A percentile compares a stretch with the other conserved stretches of the same genome.
These are phyloP conservation scores for Barbus barbus DNA, from an alignment of 2,113 vertebrate species.

Conservation along the genomic window DNA sequence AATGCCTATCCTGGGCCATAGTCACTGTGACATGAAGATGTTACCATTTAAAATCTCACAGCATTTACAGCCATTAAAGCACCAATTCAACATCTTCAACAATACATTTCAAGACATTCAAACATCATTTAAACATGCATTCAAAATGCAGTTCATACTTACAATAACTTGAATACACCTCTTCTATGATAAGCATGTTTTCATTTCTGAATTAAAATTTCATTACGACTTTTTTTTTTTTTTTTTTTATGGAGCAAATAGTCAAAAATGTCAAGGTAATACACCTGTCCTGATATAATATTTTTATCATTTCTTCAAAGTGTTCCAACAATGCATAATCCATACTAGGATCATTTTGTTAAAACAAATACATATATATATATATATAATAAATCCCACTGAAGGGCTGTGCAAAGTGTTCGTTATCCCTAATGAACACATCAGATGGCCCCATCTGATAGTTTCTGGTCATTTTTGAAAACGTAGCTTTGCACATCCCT, in stretches of 20 bases:
- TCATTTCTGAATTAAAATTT: background rate
- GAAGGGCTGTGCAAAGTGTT: background rate
- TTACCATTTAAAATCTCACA: background rate
- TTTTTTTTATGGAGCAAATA: too few species aligned
- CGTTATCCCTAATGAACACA: too few species aligned
- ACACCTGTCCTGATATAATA: background rate
- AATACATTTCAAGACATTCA: background rate
- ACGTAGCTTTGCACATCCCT: background rate
- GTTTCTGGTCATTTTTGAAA: background rate
- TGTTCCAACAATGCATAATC: background rate
- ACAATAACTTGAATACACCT: background rate
- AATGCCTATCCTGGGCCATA: background rate
- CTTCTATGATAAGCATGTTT: background rate
- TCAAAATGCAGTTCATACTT: background rate
- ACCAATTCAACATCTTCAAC: background rate
- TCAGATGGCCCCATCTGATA: too few species aligned
- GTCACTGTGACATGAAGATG: too few species aligned
- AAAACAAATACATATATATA: too few species aligned
- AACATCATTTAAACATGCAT: background rate
- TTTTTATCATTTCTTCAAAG: background rate
- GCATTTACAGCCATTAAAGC: background rate
- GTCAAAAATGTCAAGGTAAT: too few species aligned
- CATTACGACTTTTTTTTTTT: too few species aligned
- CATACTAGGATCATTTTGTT: background rate
- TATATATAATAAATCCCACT: too few species aligned